Evolutionary conservation across 2,888 invertebrate genomes (phyloP).

Genomic region (Dasysyrphus albostriatus): DNA sequence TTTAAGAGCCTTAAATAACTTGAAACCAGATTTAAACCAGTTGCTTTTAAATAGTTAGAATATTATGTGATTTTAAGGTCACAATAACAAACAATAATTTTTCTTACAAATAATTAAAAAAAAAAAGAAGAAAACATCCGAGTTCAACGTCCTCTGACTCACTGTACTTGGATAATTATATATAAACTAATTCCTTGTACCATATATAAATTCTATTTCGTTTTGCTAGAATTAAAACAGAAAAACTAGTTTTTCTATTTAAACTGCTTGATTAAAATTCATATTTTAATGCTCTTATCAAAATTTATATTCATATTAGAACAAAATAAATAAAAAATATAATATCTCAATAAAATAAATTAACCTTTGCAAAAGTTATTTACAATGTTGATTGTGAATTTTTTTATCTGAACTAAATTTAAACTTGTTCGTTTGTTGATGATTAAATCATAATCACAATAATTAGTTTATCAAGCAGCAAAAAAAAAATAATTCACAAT

Average conservation of each 20-base stretch:
- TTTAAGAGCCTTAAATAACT: too few species aligned
- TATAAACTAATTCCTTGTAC: background rate
- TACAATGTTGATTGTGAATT: background rate
- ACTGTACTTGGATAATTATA: background rate
- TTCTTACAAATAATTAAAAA: background rate
- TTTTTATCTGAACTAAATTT: constrained; percentile 1
- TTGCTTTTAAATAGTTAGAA: too few species aligned
- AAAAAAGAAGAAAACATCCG: background rate
- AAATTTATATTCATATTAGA: background rate
- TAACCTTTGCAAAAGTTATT: background rate
- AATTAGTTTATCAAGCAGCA: background rate
- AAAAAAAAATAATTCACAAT: background rate
- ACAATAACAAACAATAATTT: background rate
- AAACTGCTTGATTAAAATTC: background rate
- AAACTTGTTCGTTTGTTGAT: background rate
- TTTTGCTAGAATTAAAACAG: too few species aligned
- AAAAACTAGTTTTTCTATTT: background rate
- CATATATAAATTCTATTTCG: background rate
- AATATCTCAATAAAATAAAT: background rate
- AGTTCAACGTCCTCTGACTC: constrained; percentile 2
- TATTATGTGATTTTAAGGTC: background rate
- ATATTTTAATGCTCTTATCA: background rate
- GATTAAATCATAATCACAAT: background rate
- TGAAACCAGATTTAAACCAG: too few species aligned
- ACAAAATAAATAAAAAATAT: constrained; percentile 1